Base-by-base conservation (phyloP, 2,888 invertebrate species). In the Encarsia formosa region DNA sequence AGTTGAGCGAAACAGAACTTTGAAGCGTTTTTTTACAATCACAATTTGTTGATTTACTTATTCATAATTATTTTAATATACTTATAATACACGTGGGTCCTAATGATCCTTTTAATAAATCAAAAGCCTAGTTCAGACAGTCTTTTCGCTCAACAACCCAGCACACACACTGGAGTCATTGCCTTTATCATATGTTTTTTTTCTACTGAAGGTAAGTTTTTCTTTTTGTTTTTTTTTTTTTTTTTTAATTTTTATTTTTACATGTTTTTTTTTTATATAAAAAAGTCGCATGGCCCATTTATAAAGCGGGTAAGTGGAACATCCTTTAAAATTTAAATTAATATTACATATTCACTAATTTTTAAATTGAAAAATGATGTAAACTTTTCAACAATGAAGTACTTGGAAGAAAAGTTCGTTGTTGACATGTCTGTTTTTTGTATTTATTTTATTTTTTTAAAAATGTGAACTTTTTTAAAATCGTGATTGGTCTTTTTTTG, bases 381-480 rank as follows among this genome's bases (percentile, higher is more conserved):
- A 16, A 35, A 40, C 44, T 4, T 6, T 22, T 46, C 16, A 52
- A 56, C 44, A 43, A 46, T 47, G 39, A 56, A 52, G 49, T 49
- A 52, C 43, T 37, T 42, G 56, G 44, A 53, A 56, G 56, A 53
- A 56, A 53, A 56, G n/a, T 56, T 56, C 50, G 56, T 51, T 56
- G 45, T 53, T n/a, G 18, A 49, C 52, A 45, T 52, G 51, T 22
- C 15, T 37, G 20, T 38, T 18, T 31, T 29, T 32, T 15, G n/a
- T 23, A 38, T 38, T 42, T 29, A 20, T 29, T 24, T 44, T 45
- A 43, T 16, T 39, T 24, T 9, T 31, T 18, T 20, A 18, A 18
- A 37, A 8, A 18, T 37, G 37, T 20, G 15, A 16, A 37, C 9
- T 20, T 37, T 19, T 8, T 37, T 19, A 4, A 18, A 11, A 41